Percentiles rank a stretch among this genome's conserved stretches.
Conservation (phyloP, 2,113 vertebrate species). For the Cygnus atratus region DNA sequence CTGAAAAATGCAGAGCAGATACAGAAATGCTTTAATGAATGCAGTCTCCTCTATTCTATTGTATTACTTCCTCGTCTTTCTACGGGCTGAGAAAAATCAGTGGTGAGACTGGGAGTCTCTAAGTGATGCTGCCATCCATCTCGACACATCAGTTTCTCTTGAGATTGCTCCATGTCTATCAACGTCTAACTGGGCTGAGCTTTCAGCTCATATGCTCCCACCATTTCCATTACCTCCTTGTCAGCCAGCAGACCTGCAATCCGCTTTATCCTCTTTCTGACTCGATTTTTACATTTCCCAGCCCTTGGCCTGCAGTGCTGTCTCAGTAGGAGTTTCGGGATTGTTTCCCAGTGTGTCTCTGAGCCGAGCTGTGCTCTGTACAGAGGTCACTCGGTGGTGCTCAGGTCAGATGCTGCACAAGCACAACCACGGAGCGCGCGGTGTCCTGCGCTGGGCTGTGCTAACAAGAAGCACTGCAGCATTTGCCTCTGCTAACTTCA, state of each 20-base stretch:
- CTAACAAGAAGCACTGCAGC: not conserved
- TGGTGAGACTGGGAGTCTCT: not conserved
- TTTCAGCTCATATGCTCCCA: not conserved
- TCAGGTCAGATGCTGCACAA: not conserved
- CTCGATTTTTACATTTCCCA: not conserved
- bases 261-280: not conserved
- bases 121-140: slow-evolving; percentile 4
- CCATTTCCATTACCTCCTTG: not conserved
- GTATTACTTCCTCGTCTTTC: slow-evolving; percentile 8
- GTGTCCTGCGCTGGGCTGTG: not conserved
- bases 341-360: fast-evolving
- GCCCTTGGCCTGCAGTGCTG: not conserved
- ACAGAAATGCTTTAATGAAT: not conserved
- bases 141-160: slow-evolving; percentile 18
- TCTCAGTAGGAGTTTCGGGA: not conserved
- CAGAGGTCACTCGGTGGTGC: fast-evolving
- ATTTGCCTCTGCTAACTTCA: not conserved
- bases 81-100: not conserved
- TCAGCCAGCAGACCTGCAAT: not conserved
- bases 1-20: slow-evolving; percentile 27
- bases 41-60: not conserved
- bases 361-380: not conserved
- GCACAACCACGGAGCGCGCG: not conserved
- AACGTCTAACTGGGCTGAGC: not conserved
- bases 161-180: slow-evolving; percentile 17